Percentiles rank a stretch among this genome's conserved stretches.
phyloP scores from a whole-genome alignment of 2,797 vertebrate species.

The Microctenopoma steveboyesi region DNA sequence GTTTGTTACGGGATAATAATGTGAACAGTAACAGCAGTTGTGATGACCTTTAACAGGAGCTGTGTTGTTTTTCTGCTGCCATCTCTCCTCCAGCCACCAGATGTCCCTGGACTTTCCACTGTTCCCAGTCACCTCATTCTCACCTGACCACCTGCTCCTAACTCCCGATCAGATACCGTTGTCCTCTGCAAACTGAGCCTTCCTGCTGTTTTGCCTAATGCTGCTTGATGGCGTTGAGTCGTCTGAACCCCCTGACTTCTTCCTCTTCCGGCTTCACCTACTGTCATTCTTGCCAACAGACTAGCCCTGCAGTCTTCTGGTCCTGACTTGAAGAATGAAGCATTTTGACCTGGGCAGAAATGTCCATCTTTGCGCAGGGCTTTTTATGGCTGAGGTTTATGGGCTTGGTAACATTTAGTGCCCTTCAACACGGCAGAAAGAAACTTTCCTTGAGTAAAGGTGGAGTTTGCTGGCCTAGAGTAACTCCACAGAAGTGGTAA shows the following conservation, averaged over 20 bases:
- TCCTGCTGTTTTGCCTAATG: background rate
- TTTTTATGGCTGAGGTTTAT: background rate
- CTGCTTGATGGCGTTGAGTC: no score
- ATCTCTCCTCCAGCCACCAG: background rate
- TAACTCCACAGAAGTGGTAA: constrained; percentile 19
- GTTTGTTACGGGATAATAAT: background rate
- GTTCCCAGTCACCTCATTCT: background rate
- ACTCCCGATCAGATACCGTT: background rate
- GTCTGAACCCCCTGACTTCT: no score
- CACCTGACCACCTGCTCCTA: background rate
- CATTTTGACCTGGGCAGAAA: background rate
- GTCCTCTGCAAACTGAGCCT: background rate
- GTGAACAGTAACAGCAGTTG: constrained; percentile 1
- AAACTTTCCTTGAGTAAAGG: background rate
- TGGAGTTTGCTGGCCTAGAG: constrained; percentile 5
- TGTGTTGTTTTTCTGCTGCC: no score
- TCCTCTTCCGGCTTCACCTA: background rate
- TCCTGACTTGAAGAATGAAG: background rate
- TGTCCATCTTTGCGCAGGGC: background rate
- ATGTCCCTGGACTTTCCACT: background rate
- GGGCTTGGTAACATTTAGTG: background rate
- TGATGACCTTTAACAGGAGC: no score
- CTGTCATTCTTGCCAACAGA: background rate
- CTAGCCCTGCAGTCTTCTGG: background rate
- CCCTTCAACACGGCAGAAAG: background rate